Conservation (phyloP, 2,113 vertebrate genomes). For the Varanus salvator region DNA sequence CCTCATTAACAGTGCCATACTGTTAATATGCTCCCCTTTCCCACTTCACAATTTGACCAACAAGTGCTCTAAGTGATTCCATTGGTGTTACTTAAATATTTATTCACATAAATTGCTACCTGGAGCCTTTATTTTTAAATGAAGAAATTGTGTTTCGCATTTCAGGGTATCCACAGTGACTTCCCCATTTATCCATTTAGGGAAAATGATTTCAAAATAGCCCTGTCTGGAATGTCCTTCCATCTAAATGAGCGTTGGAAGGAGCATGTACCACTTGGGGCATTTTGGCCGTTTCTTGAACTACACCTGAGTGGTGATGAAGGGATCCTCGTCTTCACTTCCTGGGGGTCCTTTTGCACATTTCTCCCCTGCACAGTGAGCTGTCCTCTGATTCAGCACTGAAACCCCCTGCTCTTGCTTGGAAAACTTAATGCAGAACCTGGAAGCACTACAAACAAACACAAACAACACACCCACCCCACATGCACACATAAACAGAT, state of each 20-base stretch:
- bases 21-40: not conserved
- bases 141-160: not conserved
- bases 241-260: not conserved
- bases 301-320: no score
- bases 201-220: not conserved
- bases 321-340: not conserved
- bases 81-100: not conserved
- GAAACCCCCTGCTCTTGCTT: not conserved
- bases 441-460: no score
- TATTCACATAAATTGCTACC: not conserved
- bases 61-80: no score
- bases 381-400: no score
- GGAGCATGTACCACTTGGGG: no score
- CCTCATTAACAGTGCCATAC: not conserved
- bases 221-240: not conserved
- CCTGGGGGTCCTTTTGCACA: not conserved
- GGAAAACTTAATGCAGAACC: not conserved
- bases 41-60: not conserved
- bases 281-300: not conserved
- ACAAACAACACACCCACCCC: no score
- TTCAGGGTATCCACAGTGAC: not conserved
- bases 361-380: not conserved
- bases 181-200: not conserved
- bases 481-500: no score
- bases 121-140: not conserved